Percentiles rank a stretch among this genome's conserved stretches.
Conservation (phyloP, 2,113 vertebrate genomes). For the Centrocercus urophasianus region DNA sequence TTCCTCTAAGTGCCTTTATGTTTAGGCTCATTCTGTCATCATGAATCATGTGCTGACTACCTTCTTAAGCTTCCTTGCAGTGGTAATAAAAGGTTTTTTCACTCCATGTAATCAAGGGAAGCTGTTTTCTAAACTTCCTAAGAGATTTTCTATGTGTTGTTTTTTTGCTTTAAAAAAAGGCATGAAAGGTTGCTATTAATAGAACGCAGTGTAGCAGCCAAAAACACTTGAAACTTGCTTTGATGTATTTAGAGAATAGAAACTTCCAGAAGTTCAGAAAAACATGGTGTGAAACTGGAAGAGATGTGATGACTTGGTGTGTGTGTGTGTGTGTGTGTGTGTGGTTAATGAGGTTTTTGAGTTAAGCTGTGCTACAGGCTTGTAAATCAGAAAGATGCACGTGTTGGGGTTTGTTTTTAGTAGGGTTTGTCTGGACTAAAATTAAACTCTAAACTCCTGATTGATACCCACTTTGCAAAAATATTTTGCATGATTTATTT, state of each 20-base stretch:
- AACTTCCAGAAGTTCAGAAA: background rate
- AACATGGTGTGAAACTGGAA: background rate
- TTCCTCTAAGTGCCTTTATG: background rate
- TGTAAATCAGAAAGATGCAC: background rate
- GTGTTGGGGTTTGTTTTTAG: background rate
- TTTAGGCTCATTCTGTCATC: background rate
- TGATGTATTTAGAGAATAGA: background rate
- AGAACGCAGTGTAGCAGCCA: background rate
- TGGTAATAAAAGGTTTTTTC: background rate
- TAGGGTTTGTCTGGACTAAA: background rate
- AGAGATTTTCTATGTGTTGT: background rate
- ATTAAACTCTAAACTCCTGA: background rate
- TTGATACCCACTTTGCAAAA: background rate
- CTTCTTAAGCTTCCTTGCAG: background rate
- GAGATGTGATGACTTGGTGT: background rate
- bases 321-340: rapidly evolving
- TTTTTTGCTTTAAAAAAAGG: background rate
- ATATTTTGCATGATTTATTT: background rate
- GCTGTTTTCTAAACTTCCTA: background rate
- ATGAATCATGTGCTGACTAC: background rate
- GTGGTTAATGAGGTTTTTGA: background rate
- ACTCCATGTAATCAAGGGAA: background rate
- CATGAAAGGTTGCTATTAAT: background rate
- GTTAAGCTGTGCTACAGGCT: background rate
- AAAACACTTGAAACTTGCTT: background rate